Percentiles rank a stretch among this genome's conserved stretches.
Evolutionary conservation across 2,888 invertebrate genomes (phyloP).

Genomic region (Odontocerum albicorne): DNA sequence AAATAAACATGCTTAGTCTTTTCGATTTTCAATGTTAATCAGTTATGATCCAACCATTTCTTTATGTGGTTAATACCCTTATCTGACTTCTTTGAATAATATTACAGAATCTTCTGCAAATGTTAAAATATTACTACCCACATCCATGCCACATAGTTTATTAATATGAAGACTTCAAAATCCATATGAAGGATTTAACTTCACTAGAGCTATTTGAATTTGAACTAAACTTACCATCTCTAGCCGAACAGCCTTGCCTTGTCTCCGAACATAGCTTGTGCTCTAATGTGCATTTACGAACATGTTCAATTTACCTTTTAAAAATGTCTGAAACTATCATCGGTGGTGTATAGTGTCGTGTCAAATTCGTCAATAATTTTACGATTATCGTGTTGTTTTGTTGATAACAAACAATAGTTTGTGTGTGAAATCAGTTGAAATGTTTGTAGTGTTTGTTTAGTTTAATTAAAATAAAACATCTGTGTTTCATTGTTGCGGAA

Average conservation of each 20-base stretch:
- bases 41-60: too few relatives aligned
- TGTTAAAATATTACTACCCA: too few relatives aligned
- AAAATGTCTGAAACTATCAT: slow-evolving; percentile 10
- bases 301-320: slow-evolving; percentile 2
- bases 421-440: neutral
- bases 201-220: neutral
- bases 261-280: too few relatives aligned
- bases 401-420: neutral
- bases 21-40: too few relatives aligned
- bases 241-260: too few relatives aligned
- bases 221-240: neutral
- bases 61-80: too few relatives aligned
- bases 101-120: too few relatives aligned
- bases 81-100: too few relatives aligned
- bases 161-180: too few relatives aligned
- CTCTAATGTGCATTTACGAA: slow-evolving; percentile 16
- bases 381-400: neutral
- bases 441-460: slow-evolving; percentile 3
- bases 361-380: neutral
- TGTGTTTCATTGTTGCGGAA: neutral
- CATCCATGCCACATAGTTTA: too few relatives aligned
- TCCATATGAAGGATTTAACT: neutral
- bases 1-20: too few relatives aligned
- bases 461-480: too few relatives aligned
- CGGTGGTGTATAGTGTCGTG: slow-evolving; percentile 8